A percentile compares a stretch with the other conserved stretches of the same genome.
These are phyloP conservation scores for Cercopithecus petaurista DNA, from an alignment of 2,797 vertebrate species.

Conservation along the genomic window DNA sequence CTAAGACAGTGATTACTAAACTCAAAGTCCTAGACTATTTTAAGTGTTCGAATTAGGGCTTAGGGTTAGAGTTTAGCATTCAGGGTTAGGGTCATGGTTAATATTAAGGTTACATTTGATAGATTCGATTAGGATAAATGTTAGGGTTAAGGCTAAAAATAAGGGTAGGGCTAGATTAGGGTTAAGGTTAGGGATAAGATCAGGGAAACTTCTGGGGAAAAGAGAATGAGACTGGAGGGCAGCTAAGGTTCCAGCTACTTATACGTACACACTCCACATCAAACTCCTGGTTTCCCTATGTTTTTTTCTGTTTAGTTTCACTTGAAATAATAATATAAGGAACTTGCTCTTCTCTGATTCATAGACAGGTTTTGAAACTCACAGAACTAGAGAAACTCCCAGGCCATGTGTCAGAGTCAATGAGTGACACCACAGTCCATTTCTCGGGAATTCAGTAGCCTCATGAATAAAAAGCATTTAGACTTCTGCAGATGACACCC, in stretches of 20 bases:
- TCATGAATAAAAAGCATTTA: neutral
- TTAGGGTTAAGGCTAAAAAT: neutral
- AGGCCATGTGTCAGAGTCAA: neutral
- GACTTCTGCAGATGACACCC: neutral
- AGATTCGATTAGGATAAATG: neutral
- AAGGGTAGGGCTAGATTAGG: neutral
- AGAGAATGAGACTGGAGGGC: neutral
- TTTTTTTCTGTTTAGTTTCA: neutral
- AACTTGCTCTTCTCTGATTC: neutral
- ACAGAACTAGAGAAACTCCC: neutral
- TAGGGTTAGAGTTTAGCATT: neutral
- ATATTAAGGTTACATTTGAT: neutral
- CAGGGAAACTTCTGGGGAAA: neutral
- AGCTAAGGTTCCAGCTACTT: neutral
- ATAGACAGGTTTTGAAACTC: neutral
- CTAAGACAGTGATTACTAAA: neutral
- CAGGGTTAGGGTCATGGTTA: neutral
- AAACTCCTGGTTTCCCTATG: neutral
- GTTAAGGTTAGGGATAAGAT: neutral
- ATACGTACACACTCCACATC: neutral
- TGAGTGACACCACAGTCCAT: neutral
- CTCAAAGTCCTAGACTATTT: neutral
- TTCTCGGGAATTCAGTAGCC: neutral
- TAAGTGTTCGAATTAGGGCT: neutral
- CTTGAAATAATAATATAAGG: slow-evolving; percentile 10